These are phyloP conservation scores for rat (Rattus norvegicus) DNA, from an alignment of 2,113 vertebrate genomes.

Conservation along the genomic window GRCr8 NC_086037.1:48595501-48596000, in stretches of 20 bases:
- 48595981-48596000: neutral
- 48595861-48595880: neutral
- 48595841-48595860: neutral
- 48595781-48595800: neutral
- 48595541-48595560: neutral
- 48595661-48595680: neutral
- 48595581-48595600: slow-evolving; percentile 24
- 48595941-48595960: neutral
- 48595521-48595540: neutral
- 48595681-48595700: neutral
- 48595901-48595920: neutral
- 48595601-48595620: neutral
- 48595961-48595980: neutral
- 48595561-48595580: neutral
- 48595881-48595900: neutral
- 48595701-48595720: neutral
- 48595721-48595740: neutral
- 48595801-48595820: neutral
- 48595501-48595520: neutral
- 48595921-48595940: neutral
- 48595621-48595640: neutral
- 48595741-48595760: neutral
- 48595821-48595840: neutral
- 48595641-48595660: neutral
- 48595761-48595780: neutral